Conservation (phyloP, 2,888 invertebrate species). For the Drosophila maculinotata region DNA sequence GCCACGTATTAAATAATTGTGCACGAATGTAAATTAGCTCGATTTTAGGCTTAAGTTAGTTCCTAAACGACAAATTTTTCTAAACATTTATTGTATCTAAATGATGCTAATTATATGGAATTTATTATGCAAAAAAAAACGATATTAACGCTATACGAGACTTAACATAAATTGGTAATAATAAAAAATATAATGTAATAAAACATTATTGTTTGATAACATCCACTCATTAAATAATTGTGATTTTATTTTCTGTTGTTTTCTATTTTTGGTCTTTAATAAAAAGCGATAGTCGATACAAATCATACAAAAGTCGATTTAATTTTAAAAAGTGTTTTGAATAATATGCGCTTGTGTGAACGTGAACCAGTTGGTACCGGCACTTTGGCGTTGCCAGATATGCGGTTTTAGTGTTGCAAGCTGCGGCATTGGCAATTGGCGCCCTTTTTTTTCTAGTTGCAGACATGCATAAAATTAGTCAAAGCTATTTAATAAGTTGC, state of each 20-base stretch:
- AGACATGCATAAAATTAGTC: background rate
- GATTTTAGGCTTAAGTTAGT: constrained; percentile 1
- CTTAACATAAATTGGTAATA: no score
- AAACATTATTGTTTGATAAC: no score
- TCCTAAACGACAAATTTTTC: background rate
- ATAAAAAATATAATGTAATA: no score
- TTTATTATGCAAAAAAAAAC: background rate
- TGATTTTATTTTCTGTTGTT: no score
- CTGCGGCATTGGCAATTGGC: constrained; percentile 16
- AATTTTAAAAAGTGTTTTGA: no score
- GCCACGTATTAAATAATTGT: constrained; percentile 3
- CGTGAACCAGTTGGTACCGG: constrained; percentile 8
- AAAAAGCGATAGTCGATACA: no score
- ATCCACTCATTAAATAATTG: no score
- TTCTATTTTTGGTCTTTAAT: no score
- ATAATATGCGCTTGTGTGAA: constrained; percentile 43
- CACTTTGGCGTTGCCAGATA: constrained; percentile 29
- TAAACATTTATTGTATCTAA: background rate
- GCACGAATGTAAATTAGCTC: constrained; percentile 3
- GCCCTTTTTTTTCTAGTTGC: constrained; percentile 14
- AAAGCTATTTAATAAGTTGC: constrained; percentile 1
- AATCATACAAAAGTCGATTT: no score
- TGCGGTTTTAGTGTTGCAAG: constrained; percentile 16
- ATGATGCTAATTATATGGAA: background rate
- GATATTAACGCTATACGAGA: no score